Percentiles rank a stretch among this genome's conserved stretches.
Evolutionary conservation across 2,797 vertebrate species (phyloP).

Genomic region (Scarus forsteni): DNA sequence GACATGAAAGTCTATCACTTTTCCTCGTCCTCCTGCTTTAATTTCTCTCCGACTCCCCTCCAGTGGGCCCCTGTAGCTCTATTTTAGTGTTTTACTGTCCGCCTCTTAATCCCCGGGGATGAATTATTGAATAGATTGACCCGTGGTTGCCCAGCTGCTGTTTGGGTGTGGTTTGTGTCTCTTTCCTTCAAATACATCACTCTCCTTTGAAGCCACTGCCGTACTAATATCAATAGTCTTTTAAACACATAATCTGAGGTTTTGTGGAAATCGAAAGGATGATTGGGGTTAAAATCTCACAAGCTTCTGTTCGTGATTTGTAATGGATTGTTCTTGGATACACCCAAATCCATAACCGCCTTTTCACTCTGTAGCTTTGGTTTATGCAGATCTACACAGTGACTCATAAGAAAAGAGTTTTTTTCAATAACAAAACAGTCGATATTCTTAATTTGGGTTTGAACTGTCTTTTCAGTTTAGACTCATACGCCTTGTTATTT

Average conservation of each 20-base stretch:
- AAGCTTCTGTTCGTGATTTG: too few species aligned
- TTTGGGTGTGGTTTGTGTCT: slow-evolving; percentile 30
- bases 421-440: too few species aligned
- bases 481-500: too few species aligned
- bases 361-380: not conserved
- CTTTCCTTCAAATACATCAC: slow-evolving; percentile 26
- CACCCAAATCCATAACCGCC: not conserved
- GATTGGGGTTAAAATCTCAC: too few species aligned
- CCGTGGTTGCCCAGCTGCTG: slow-evolving; percentile 37
- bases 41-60: slow-evolving; percentile 3
- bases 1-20: slow-evolving; percentile 1
- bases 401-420: not conserved
- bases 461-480: too few species aligned
- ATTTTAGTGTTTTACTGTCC: slow-evolving; percentile 44
- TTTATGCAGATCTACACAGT: too few species aligned
- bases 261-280: too few species aligned
- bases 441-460: too few species aligned
- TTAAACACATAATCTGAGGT: too few species aligned
- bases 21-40: not conserved
- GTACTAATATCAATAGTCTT: not conserved
- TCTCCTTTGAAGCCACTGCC: not conserved
- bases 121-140: slow-evolving; percentile 70
- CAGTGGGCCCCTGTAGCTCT: slow-evolving; percentile 17
- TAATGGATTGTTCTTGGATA: too few species aligned
- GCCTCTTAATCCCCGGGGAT: slow-evolving; percentile 37